Evolutionary conservation across 2,797 vertebrate species (phyloP).

Genomic region (Protosalanx chinensis): DNA sequence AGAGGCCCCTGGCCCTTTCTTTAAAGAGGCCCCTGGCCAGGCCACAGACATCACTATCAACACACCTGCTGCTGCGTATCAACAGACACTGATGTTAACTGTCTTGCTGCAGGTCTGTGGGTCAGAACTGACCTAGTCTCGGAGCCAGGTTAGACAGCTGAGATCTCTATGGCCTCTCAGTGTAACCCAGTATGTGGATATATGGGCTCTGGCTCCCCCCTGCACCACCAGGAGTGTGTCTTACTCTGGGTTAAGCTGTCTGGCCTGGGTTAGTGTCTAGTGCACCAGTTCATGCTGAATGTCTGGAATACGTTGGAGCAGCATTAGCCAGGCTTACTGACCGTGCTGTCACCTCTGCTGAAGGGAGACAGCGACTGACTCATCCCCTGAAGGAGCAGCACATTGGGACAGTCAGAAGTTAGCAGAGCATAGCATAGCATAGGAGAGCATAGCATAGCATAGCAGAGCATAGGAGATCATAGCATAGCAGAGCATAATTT

Average conservation of each 20-base stretch:
- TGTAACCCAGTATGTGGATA: no score
- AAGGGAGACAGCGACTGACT: constrained; percentile 76
- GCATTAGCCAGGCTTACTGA: constrained; percentile 58
- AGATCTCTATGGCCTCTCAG: no score
- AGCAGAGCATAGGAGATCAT: not conserved
- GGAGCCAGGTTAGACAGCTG: no score
- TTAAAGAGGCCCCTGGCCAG: no score
- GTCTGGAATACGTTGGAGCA: not conserved
- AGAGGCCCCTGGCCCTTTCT: no score
- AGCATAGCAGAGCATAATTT: not conserved
- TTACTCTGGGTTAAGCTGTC: not conserved
- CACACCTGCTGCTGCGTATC: no score
- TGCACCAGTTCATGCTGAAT: not conserved
- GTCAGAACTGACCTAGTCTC: no score
- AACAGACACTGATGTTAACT: no score
- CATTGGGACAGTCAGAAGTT: constrained; percentile 24
- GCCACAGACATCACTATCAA: no score
- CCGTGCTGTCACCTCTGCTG: constrained; percentile 69
- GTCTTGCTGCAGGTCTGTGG: no score
- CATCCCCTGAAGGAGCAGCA: constrained; percentile 67
- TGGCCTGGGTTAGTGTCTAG: not conserved
- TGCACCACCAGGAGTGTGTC: not conserved
- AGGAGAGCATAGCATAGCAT: not conserved
- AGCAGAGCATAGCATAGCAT: not conserved
- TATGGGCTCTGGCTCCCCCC: no score